These are phyloP conservation scores for Liasis olivaceus DNA, from an alignment of 2,797 vertebrate genomes.

Conservation along the genomic window DNA sequence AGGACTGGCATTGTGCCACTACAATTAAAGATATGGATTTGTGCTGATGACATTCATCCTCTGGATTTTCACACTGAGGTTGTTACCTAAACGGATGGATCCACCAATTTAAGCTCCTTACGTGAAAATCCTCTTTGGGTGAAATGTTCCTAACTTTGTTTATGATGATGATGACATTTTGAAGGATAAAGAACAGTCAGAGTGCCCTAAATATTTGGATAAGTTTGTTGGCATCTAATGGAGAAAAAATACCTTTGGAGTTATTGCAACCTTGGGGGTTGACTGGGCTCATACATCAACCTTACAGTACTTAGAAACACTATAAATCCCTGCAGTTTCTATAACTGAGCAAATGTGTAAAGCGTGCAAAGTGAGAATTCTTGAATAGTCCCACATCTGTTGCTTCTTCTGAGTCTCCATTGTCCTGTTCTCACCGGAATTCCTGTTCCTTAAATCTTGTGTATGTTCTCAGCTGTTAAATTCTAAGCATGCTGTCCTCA, in stretches of 20 bases:
- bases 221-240: neutral
- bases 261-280: neutral
- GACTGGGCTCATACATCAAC: neutral
- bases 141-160: neutral
- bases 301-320: neutral
- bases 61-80: neutral
- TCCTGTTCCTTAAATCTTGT: neutral
- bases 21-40: neutral
- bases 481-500: neutral
- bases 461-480: neutral
- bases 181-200: neutral
- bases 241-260: neutral
- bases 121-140: neutral
- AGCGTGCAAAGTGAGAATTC: neutral
- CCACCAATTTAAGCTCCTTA: neutral
- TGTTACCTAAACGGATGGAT: neutral
- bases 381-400: neutral
- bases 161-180: neutral
- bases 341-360: neutral
- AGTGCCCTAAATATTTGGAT: neutral
- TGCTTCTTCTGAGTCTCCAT: neutral
- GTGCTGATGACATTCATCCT: neutral
- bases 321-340: neutral
- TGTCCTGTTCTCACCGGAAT: neutral
- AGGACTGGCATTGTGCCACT: neutral